These are phyloP conservation scores for Phrixothrix hirtus DNA, from an alignment of 2,888 invertebrate species.

Conservation along the genomic window DNA sequence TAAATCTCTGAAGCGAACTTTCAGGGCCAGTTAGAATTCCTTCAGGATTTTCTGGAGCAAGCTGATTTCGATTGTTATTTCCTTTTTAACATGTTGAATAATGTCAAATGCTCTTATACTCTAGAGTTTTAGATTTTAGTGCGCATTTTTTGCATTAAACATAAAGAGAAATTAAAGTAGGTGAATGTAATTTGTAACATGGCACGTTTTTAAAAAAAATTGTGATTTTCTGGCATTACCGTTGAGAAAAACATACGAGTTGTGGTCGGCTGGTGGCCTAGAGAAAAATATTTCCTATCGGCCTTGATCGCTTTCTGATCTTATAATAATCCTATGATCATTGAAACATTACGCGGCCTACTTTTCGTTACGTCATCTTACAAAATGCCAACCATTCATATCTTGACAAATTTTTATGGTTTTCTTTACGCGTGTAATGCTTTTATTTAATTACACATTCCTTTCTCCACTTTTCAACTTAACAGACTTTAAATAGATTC, in stretches of 20 bases:
- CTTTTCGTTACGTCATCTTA: neutral
- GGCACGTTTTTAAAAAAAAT: neutral
- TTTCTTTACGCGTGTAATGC: neutral
- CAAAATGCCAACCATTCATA: neutral
- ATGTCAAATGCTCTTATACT: neutral
- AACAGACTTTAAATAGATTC: neutral
- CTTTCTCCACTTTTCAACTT: neutral
- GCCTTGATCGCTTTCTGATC: constrained; percentile 38
- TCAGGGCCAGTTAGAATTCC: neutral
- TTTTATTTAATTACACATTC: neutral
- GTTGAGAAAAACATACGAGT: constrained; percentile 9
- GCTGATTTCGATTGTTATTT: neutral
- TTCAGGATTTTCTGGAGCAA: neutral
- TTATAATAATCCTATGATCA: constrained; percentile 13
- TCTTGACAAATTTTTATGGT: neutral
- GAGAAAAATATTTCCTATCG: constrained; percentile 26
- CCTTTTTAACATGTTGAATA: neutral
- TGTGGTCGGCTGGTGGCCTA: constrained; percentile 30
- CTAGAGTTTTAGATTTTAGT: too few relatives aligned
- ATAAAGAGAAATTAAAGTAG: neutral
- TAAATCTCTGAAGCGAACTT: neutral
- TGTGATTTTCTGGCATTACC: neutral
- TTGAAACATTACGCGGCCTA: neutral
- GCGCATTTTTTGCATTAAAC: too few relatives aligned
- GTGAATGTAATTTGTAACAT: neutral